Evolutionary conservation across 2,113 vertebrate genomes (phyloP), one percentile per base, ranked within the genome.

Genomic region (Xyrauchen texanus): DNA sequence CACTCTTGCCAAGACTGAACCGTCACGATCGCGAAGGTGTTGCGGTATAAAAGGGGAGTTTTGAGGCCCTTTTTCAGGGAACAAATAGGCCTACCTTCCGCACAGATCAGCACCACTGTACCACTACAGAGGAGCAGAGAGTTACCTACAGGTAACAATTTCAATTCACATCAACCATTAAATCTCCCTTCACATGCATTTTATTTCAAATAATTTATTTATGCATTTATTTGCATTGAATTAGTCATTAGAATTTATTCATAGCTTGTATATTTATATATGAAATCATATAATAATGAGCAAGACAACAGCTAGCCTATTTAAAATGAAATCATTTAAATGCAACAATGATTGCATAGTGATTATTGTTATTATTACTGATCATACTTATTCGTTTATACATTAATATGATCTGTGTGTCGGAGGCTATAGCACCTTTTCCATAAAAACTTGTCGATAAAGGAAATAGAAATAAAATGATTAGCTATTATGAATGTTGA

Each of bases 91-190:
- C 21, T 34, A 34, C 3, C 61, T 65, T 11, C 16, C 74, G 61
- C 61, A 53, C 49, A 65, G 62, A 53, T 8, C 46, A 42, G 10
- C 58, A 51, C 45, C 62, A 52, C 73, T 52, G 49, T 44, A 45
- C 47, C 16, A 52, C 62, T 61, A 45, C 58, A n/a, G 70, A 51
- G 72, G 60, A 75, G 7, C 57, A 79, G 49, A 42, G 58, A 57
- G 46, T 62, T 47, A 53, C 77, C 52, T 16, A 64, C 70, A 73
- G 78, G 78, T 80, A 80, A 79, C 9, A 9, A 11, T 11, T 51
- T 58, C 55, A 5, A 44, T 49, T 64, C 57, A 71, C 21, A 16
- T 52, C 16, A 4, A 58, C 44, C 60, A 21, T 45, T n/a, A 13
- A 58, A 58, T 57, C 12, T n/a, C 12, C 53, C 10, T 57, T 44